phyloP scores from a whole-genome alignment of 1,140 invertebrate genomes.

The Meloidogyne floridensis region DNA sequence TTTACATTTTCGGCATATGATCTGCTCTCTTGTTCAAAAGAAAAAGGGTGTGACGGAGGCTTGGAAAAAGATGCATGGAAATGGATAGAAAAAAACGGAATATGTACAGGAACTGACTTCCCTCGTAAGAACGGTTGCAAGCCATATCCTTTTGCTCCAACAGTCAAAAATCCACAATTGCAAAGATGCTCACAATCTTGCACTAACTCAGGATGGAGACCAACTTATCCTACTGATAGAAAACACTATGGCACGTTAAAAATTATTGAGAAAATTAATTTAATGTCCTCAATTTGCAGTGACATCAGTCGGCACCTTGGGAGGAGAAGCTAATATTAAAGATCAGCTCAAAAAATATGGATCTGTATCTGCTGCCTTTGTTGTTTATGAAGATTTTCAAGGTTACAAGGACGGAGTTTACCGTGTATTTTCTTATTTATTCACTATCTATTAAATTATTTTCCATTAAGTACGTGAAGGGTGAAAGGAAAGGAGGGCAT shows the following conservation, averaged over 20 bases:
- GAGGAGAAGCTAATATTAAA: too few species aligned
- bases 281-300: too few species aligned
- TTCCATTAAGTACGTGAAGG: too few species aligned
- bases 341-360: constrained; percentile 68
- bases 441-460: too few species aligned
- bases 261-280: too few species aligned
- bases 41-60: constrained; percentile 8
- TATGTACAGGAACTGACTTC: constrained; percentile 3
- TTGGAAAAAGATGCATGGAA: constrained; percentile 11
- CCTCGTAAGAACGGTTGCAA: constrained; percentile 20
- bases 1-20: too few species aligned
- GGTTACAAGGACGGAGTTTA: constrained; percentile 75
- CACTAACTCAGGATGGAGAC: too few species aligned
- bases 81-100: background rate
- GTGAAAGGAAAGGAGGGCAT: background rate
- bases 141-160: constrained; percentile 25
- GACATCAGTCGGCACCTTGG: too few species aligned
- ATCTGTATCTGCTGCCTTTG: constrained; percentile 85
- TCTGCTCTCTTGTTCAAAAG: too few species aligned
- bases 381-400: constrained; percentile 83
- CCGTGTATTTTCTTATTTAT: constrained; percentile 44
- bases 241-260: too few species aligned
- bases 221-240: background rate
- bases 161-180: background rate
- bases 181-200: too few species aligned